Evolutionary conservation across 1,140 invertebrate species (phyloP), one percentile per base, ranked within the genome.

Genomic region (Zaprionus vittiger): DNA sequence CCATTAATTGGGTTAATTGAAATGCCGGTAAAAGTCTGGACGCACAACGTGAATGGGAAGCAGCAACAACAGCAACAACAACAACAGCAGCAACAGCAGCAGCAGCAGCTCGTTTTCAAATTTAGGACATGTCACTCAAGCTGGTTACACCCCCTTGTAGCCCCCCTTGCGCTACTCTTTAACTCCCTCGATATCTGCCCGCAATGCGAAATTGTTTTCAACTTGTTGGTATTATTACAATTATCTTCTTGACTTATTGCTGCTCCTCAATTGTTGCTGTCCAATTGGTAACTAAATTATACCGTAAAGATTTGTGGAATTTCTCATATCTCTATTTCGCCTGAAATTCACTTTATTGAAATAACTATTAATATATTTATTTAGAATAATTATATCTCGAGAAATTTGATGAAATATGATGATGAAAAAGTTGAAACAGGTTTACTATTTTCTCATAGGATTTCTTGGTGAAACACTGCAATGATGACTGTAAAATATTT

Each of bases 1-100:
- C 85, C 91, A 92, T 92, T 92, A 92, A 92, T 92, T 92, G 91
- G 91, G 91, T 92, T 92, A 92, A 92, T 92, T 92, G 91, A 92
- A 92, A 83, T 91, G 89, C 84, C 89, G 89, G 89, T 91, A 91
- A 91, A 91, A 91, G 89, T 91, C 84, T 81, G 74, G 61, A 49
- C 68, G 26, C 52, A 20, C 55, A 47, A 68, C 65, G 17, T 9
- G 44, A 20, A 41, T 15, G 26, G 28, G 34, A 15, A 20, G 24
- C n/a, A 57, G n/a, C 52, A 28, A 11, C n/a, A 65, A 4, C 62
- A n/a, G 2, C n/a, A 54, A 3, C 28, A 55, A 9, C 14, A 17
- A 4, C n/a, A 57, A 6, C 52, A 22, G 1, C 34, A 24, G 3
- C 34, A 22, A 3, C 34, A 24, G 3, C 34, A 49, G 7, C 17